Conservation (phyloP, 1,140 invertebrate species). For the Panulirus ornatus region DNA sequence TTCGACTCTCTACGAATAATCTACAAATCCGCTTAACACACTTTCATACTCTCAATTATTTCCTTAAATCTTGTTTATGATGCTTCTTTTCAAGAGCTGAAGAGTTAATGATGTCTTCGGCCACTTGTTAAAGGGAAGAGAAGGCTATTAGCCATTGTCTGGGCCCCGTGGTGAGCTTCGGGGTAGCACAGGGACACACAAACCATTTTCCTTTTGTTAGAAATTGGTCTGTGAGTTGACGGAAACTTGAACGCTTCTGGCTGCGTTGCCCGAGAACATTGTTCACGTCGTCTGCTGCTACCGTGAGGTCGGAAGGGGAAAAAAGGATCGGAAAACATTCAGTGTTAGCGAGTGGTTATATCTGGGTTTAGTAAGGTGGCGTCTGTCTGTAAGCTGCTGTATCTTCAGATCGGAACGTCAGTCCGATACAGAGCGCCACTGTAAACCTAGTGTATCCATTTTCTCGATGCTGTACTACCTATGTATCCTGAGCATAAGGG, state of each 20-base stretch:
- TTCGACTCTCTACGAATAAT: background rate
- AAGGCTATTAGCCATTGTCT: slow-evolving; percentile 1
- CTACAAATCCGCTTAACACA: slow-evolving; percentile 26
- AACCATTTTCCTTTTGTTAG: background rate
- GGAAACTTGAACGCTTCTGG: background rate
- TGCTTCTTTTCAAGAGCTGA: slow-evolving; percentile 7
- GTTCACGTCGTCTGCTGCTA: too few relatives aligned
- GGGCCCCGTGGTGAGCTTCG: background rate
- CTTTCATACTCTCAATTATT: slow-evolving; percentile 42
- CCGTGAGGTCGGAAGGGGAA: too few relatives aligned
- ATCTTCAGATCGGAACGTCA: too few relatives aligned
- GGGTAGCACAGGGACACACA: background rate
- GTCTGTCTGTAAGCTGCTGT: too few relatives aligned
- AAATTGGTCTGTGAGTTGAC: background rate
- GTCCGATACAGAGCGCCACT: too few relatives aligned
- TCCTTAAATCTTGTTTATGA: slow-evolving; percentile 39
- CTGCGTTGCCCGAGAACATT: background rate
- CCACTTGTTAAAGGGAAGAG: slow-evolving; percentile 26
- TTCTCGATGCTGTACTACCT: too few relatives aligned
- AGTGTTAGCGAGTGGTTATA: too few relatives aligned
- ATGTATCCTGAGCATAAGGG: too few relatives aligned
- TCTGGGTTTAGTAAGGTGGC: too few relatives aligned
- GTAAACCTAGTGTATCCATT: too few relatives aligned
- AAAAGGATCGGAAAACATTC: too few relatives aligned
- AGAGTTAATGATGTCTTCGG: slow-evolving; percentile 42